Evolutionary conservation across 2,113 vertebrate species (phyloP), one percentile per base, ranked within the genome.

Genomic region (Euleptes europaea): DNA sequence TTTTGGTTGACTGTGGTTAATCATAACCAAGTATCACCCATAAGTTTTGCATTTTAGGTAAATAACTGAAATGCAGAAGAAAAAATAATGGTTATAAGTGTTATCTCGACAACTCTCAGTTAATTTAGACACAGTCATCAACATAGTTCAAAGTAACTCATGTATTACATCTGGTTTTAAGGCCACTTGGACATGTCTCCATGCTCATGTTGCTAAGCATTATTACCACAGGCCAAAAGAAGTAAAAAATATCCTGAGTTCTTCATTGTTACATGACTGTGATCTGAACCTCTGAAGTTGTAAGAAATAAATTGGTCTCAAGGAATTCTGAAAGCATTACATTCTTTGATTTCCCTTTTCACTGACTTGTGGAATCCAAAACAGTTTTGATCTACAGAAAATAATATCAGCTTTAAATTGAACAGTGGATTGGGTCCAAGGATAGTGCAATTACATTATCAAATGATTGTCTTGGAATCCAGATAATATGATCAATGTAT

Each of bases 51-150:
- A 3, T 0, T 2, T 0, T 84, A 47, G 70, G 19, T 44, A 2
- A 51, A 0, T 10, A 89, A 0, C 19, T 12, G 74, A 69, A 47
- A 33, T 0, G 42, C 8, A 83, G 5, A 3, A 0, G 5, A 49
- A 65, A 33, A 1, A 35, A 0, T 42, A 10, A 17, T 0, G 4
- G 0, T 5, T 1, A 2, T 2, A 1, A 57, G 4, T 0, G 60
- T 0, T 84, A 33, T 86, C 65, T 3, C 82, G n/a, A 23, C 71
- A 47, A 83, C 79, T 0, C 0, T 0, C 47, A 51, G 51, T 11
- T 1, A 0, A 2, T 0, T 2, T 2, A 26, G 12, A 40, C 2
- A 1, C 5, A 42, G 76, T 3, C 70, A 4, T 5, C 85, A 4
- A 82, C 76, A 26, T 1, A 81, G 66, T 13, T 1, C 74, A 75